phyloP scores from a whole-genome alignment of 2,888 invertebrate species.

The Campopleginae sp. region DNA sequence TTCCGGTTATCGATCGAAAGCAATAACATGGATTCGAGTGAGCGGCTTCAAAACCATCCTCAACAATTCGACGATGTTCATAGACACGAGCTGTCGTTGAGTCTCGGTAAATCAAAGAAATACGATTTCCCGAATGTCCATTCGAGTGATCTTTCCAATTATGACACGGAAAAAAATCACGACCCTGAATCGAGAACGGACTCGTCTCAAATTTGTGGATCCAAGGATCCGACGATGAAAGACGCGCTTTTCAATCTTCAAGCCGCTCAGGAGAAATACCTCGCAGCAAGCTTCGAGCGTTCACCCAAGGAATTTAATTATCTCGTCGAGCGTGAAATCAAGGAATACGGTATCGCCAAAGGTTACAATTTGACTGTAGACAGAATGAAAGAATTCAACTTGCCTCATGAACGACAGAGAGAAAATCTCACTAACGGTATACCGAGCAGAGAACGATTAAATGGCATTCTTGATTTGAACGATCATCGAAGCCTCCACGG shows the following conservation, averaged over 20 bases:
- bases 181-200: constrained; percentile 64
- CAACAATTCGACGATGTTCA: constrained; percentile 72
- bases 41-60: constrained; percentile 27
- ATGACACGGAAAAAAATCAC: constrained; percentile 64
- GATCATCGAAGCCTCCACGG: constrained; percentile 76
- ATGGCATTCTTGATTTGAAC: constrained; percentile 73
- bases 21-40: constrained; percentile 24
- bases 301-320: constrained; percentile 75
- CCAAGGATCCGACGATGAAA: constrained; percentile 73
- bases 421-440: constrained; percentile 72
- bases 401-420: constrained; percentile 74
- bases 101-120: constrained; percentile 73
- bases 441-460: constrained; percentile 75
- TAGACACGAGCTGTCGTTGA: constrained; percentile 70
- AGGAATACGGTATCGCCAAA: constrained; percentile 77
- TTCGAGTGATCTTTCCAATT: constrained; percentile 59
- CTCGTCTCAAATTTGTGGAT: constrained; percentile 71
- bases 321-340: constrained; percentile 74
- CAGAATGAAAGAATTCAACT: constrained; percentile 78
- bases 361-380: constrained; percentile 74
- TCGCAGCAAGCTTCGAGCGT: constrained; percentile 71
- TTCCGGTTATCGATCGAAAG: constrained; percentile 63
- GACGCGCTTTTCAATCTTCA: constrained; percentile 75
- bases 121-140: constrained; percentile 43
- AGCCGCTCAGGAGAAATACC: constrained; percentile 69